phyloP scores from a whole-genome alignment of 2,888 invertebrate species.

The Ophion slaviceki region DNA sequence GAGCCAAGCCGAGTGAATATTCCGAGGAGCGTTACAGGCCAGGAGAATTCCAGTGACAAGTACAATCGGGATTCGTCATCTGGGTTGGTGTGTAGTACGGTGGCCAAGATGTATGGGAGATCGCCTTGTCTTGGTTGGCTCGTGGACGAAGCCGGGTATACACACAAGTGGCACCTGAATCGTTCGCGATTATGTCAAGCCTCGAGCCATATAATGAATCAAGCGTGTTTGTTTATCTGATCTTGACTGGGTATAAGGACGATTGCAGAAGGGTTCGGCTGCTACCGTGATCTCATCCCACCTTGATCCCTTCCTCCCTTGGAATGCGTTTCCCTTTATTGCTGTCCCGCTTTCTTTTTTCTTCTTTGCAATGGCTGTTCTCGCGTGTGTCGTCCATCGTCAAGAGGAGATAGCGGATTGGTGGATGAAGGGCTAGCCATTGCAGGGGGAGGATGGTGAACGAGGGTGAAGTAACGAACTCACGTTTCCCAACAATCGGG shows the following conservation, averaged over 20 bases:
- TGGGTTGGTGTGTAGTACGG: background rate
- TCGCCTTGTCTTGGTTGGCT: slow-evolving; percentile 31
- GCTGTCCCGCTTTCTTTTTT: slow-evolving; percentile 1
- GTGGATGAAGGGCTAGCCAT: background rate
- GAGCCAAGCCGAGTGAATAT: slow-evolving; percentile 21
- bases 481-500: slow-evolving; percentile 71
- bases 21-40: background rate
- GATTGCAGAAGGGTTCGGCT: slow-evolving; percentile 22
- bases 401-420: slow-evolving; percentile 10
- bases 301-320: slow-evolving; percentile 21
- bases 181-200: slow-evolving; percentile 62
- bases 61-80: slow-evolving; percentile 74
- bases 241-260: slow-evolving; percentile 77
- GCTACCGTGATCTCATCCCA: slow-evolving; percentile 24
- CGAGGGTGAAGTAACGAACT: slow-evolving; percentile 53
- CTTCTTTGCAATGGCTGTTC: slow-evolving; percentile 13
- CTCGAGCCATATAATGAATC: slow-evolving; percentile 43
- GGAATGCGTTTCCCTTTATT: slow-evolving; percentile 11
- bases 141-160: slow-evolving; percentile 10
- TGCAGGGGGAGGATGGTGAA: background rate
- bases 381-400: slow-evolving; percentile 37
- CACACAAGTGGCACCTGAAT: slow-evolving; percentile 59
- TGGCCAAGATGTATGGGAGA: slow-evolving; percentile 33
- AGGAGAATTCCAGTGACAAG: slow-evolving; percentile 62
- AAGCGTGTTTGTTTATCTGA: slow-evolving; percentile 79